Conservation (phyloP, 2,797 vertebrate species). For the Threskiornis aethiopicus region DNA sequence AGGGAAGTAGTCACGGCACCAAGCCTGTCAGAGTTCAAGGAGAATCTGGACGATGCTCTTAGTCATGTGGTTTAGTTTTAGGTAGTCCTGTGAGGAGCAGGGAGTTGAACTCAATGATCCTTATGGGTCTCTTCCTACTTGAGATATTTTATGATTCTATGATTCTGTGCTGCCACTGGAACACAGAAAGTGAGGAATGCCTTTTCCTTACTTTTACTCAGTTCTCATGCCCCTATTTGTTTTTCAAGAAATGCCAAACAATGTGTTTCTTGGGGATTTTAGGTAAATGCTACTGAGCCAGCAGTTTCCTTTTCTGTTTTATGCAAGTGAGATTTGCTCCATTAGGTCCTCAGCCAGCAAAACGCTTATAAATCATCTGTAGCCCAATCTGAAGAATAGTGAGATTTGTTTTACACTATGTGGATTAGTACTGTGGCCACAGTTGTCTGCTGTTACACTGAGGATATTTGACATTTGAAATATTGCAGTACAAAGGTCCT, state of each 20-base stretch:
- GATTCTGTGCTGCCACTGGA: neutral
- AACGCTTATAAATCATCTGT: neutral
- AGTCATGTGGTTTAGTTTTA: neutral
- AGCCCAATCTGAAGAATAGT: neutral
- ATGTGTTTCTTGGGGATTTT: neutral
- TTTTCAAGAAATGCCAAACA: neutral
- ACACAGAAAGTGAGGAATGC: neutral
- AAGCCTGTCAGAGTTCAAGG: neutral
- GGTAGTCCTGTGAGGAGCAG: neutral
- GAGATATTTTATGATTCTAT: neutral
- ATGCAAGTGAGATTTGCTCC: neutral
- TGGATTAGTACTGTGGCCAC: neutral
- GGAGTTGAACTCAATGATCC: neutral
- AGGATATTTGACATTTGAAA: constrained; percentile 28
- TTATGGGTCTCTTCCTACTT: neutral
- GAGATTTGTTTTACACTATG: neutral
- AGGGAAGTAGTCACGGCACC: rapidly evolving
- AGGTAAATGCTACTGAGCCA: neutral
- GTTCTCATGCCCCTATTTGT: neutral
- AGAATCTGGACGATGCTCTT: too few species aligned
- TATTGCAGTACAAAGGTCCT: neutral
- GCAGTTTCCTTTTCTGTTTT: neutral
- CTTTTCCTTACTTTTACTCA: neutral
- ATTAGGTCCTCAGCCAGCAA: neutral
- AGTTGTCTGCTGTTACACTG: neutral